Percentiles rank a stretch among this genome's conserved stretches.
Evolutionary conservation across 2,888 invertebrate species (phyloP).

Genomic region (Eupithecia abbreviata): DNA sequence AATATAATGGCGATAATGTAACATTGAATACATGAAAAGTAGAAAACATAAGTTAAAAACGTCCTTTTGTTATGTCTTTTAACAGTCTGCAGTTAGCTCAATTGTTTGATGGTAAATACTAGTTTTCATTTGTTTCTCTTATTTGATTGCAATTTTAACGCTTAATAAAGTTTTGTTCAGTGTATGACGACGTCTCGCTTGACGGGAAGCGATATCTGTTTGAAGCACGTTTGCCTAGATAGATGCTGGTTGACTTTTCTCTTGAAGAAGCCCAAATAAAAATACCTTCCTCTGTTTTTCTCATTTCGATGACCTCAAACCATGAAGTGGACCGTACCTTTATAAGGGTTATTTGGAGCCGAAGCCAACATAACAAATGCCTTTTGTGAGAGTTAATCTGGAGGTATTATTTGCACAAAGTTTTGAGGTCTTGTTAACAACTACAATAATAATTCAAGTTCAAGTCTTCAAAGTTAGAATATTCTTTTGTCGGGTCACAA

Average conservation of each 20-base stretch:
- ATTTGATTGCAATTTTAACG: too few species aligned
- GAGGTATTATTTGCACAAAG: background rate
- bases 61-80: too few species aligned
- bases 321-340: background rate
- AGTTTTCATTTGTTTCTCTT: too few species aligned
- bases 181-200: background rate
- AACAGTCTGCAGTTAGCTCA: too few species aligned
- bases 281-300: background rate
- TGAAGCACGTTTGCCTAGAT: background rate
- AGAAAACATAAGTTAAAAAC: background rate
- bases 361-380: background rate
- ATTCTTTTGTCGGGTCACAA: background rate
- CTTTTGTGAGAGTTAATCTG: background rate
- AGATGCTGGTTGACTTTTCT: background rate
- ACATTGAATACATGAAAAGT: background rate
- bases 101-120: too few species aligned
- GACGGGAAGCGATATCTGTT: background rate
- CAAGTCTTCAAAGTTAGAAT: background rate
- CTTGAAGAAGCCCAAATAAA: background rate
- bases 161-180: too few species aligned
- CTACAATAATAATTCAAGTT: background rate
- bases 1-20: background rate
- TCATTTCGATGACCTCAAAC: background rate
- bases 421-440: background rate
- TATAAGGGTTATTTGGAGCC: background rate